Conservation (phyloP, 2,113 vertebrate species). For the Paedocypris sp. region DNA sequence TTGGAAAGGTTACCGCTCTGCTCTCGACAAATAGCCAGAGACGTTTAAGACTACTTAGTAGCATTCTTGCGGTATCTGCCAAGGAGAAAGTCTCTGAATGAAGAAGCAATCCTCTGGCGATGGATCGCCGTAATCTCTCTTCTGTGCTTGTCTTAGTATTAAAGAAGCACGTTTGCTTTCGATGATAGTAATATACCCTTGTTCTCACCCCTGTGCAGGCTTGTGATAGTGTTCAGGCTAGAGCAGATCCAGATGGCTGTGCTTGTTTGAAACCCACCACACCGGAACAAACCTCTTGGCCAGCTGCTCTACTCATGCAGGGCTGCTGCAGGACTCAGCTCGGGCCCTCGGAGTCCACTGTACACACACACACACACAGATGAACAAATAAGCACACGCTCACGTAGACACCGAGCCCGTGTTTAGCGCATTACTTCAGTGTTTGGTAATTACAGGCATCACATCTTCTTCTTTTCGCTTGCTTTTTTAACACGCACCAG, state of each 20-base stretch:
- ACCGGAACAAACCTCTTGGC: slow-evolving; percentile 36
- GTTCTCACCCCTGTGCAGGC: slow-evolving; percentile 14
- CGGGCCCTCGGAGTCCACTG: slow-evolving; percentile 14
- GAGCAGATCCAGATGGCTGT: slow-evolving; percentile 36
- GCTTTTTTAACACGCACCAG: background rate
- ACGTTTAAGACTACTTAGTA: slow-evolving; percentile 10
- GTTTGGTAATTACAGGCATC: slow-evolving; percentile 6
- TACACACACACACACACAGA: background rate
- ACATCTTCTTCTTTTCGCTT: background rate
- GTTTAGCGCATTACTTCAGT: background rate
- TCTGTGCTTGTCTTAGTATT: slow-evolving; percentile 21
- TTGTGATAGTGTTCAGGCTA: slow-evolving; percentile 26
- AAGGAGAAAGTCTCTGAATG: slow-evolving; percentile 22
- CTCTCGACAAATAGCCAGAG: slow-evolving; percentile 16
- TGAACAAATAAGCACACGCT: background rate
- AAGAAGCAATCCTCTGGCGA: slow-evolving; percentile 18
- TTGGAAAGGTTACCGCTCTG: background rate
- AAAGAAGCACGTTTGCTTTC: slow-evolving; percentile 7
- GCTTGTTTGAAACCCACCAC: slow-evolving; percentile 36
- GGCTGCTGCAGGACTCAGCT: slow-evolving; percentile 20
- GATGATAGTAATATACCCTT: slow-evolving; percentile 23
- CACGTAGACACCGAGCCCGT: background rate
- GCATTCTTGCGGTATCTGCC: slow-evolving; percentile 6
- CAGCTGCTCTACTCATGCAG: slow-evolving; percentile 35
- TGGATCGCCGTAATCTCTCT: slow-evolving; percentile 28